Evolutionary conservation across 2,888 invertebrate species (phyloP).

Genomic region (Agonopterix arenella): DNA sequence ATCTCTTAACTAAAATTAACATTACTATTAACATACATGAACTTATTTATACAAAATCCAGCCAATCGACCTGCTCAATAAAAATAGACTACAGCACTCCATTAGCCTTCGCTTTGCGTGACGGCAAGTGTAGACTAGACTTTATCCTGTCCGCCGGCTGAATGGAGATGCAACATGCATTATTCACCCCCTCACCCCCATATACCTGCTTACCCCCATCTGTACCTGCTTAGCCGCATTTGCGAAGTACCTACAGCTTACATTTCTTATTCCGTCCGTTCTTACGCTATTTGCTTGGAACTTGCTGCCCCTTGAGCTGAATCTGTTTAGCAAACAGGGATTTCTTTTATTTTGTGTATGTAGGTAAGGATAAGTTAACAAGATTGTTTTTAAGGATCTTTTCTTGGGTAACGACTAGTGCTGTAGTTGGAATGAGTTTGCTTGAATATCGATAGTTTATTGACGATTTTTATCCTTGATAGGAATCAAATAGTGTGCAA

Average conservation of each 20-base stretch:
- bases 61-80: too few relatives aligned
- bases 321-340: background rate
- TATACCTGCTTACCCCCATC: slow-evolving; percentile 3
- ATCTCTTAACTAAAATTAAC: too few relatives aligned
- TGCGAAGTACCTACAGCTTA: slow-evolving; percentile 5
- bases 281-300: background rate
- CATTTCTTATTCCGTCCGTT: slow-evolving; percentile 1
- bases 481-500: too few relatives aligned
- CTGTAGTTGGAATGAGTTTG: too few relatives aligned
- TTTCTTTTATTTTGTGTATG: background rate
- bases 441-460: too few relatives aligned
- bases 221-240: slow-evolving; percentile 10
- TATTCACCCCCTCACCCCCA: slow-evolving; percentile 15
- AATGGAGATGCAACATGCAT: slow-evolving; percentile 8
- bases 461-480: too few relatives aligned
- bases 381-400: too few relatives aligned
- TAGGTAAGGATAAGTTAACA: too few relatives aligned
- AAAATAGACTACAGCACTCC: too few relatives aligned
- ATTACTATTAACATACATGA: too few relatives aligned
- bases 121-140: background rate
- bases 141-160: slow-evolving; percentile 1
- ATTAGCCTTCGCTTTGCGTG: background rate
- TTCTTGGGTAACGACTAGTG: too few relatives aligned
- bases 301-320: background rate
- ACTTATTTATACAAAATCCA: too few relatives aligned